Evolutionary conservation across 1,140 invertebrate species (phyloP).

Genomic region (Maniola jurtina): DNA sequence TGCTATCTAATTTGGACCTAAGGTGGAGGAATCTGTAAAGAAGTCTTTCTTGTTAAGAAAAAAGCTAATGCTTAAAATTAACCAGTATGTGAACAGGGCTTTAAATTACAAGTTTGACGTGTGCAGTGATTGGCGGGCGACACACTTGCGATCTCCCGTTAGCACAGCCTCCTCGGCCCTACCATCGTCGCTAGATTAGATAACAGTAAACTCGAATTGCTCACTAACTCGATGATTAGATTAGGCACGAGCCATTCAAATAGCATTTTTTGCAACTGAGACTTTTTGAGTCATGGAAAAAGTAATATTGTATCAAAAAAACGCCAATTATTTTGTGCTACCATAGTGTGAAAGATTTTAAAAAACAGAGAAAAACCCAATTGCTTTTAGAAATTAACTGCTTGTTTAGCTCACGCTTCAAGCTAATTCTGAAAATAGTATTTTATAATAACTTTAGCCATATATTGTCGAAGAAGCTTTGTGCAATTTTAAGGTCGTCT

Average conservation of each 20-base stretch:
- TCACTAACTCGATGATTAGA: constrained; percentile 21
- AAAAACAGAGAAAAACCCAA: background rate
- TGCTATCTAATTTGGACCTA: background rate
- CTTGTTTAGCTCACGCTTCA: background rate
- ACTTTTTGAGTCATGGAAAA: constrained; percentile 15
- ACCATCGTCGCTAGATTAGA: constrained; percentile 41
- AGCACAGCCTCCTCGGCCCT: constrained; percentile 42
- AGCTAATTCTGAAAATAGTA: background rate
- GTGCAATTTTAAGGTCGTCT: no score
- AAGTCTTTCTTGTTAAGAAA: background rate
- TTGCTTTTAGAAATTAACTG: background rate
- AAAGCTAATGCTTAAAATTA: background rate
- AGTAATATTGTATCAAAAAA: background rate
- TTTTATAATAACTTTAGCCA: no score
- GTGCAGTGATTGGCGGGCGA: constrained; percentile 40
- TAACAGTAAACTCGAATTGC: constrained; percentile 27
- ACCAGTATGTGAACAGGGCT: constrained; percentile 22
- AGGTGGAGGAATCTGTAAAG: background rate
- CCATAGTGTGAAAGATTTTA: background rate
- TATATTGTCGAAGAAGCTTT: no score
- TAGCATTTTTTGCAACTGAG: constrained; percentile 4
- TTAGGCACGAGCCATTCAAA: constrained; percentile 10
- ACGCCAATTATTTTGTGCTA: background rate
- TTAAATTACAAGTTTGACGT: constrained; percentile 24
- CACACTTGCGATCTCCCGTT: constrained; percentile 60